Evolutionary conservation across 2,797 vertebrate genomes (phyloP).

Genomic region (Parauchenoglanis ngamensis): DNA sequence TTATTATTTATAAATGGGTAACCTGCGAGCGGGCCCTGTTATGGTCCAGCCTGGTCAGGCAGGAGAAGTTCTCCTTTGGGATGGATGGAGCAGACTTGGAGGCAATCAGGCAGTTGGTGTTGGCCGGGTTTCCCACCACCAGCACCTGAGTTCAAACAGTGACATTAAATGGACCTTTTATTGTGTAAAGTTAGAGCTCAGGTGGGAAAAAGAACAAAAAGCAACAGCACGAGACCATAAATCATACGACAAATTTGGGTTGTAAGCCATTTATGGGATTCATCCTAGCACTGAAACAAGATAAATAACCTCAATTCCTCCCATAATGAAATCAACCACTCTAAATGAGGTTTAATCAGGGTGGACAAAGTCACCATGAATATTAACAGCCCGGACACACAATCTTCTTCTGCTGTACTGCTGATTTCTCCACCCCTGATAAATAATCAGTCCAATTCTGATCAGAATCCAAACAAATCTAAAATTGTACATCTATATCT

Average conservation of each 20-base stretch:
- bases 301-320: neutral
- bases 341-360: neutral
- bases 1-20: neutral
- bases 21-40: constrained; percentile 95
- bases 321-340: neutral
- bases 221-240: neutral
- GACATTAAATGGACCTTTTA: neutral
- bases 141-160: constrained; percentile 77
- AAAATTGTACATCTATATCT: too few species aligned
- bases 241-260: neutral
- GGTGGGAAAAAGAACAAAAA: neutral
- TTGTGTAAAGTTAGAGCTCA: neutral
- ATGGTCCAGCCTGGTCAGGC: constrained; percentile 94
- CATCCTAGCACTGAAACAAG: neutral
- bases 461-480: neutral
- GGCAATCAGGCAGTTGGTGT: constrained; percentile 95
- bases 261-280: neutral
- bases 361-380: neutral
- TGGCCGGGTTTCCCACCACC: constrained; percentile 95
- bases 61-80: constrained; percentile 96
- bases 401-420: neutral
- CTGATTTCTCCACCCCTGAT: neutral
- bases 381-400: neutral
- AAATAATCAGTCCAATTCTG: neutral
- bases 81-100: constrained; percentile 92